Conservation (phyloP, 2,113 vertebrate genomes). For the Sebastes fasciatus region DNA sequence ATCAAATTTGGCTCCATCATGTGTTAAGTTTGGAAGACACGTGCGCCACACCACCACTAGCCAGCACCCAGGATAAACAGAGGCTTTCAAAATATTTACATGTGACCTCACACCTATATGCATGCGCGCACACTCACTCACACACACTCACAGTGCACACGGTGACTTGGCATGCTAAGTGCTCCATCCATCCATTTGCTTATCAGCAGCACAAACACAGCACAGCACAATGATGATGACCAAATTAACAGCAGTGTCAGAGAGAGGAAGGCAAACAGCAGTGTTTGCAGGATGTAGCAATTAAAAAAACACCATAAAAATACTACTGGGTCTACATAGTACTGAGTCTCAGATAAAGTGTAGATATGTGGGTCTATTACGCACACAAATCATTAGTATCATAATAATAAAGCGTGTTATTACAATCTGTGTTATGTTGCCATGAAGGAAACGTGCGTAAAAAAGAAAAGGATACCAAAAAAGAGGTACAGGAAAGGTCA, state of each 20-base stretch:
- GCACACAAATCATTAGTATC: constrained; percentile 7
- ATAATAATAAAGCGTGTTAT: constrained; percentile 24
- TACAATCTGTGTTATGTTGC: background rate
- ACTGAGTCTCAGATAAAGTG: background rate
- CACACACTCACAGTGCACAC: constrained; percentile 11
- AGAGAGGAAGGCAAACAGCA: constrained; percentile 33
- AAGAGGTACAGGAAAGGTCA: constrained; percentile 34
- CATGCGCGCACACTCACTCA: background rate
- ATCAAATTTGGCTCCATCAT: constrained; percentile 28
- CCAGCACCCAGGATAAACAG: constrained; percentile 45
- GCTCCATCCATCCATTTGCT: constrained; percentile 58
- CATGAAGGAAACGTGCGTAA: constrained; percentile 28
- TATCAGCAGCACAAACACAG: constrained; percentile 62
- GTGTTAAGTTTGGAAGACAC: constrained; percentile 36
- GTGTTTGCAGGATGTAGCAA: background rate
- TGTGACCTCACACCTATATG: constrained; percentile 58
- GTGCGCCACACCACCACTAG: constrained; percentile 9
- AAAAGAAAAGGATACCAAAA: background rate
- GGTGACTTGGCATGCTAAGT: constrained; percentile 47
- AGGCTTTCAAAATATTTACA: constrained; percentile 64
- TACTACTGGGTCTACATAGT: background rate
- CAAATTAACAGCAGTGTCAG: constrained; percentile 33
- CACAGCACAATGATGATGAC: constrained; percentile 30
- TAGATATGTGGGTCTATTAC: background rate
- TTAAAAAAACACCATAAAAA: background rate